phyloP scores from a whole-genome alignment of 2,797 vertebrate species.

The Coreius guichenoti region DNA sequence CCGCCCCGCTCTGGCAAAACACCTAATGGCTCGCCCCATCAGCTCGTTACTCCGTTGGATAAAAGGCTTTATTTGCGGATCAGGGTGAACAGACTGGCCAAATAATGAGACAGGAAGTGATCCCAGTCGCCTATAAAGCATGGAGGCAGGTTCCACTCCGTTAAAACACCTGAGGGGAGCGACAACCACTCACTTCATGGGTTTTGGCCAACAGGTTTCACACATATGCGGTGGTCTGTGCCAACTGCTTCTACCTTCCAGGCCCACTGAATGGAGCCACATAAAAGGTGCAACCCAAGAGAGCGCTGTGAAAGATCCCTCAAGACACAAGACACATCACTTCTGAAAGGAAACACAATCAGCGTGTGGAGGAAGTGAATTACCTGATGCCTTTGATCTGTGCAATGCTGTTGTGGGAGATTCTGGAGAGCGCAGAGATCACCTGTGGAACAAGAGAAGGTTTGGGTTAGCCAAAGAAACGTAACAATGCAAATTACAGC shows the following conservation, averaged over 20 bases:
- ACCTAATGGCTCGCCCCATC: slow-evolving; percentile 71
- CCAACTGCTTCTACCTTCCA: slow-evolving; percentile 44
- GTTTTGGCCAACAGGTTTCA: slow-evolving; percentile 29
- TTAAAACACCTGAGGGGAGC: slow-evolving; percentile 35
- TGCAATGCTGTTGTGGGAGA: slow-evolving; percentile 93
- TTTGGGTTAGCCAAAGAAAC: slow-evolving; percentile 26
- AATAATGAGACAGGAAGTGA: slow-evolving; percentile 67
- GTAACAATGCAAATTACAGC: background rate
- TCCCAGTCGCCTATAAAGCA: slow-evolving; percentile 53
- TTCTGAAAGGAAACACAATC: slow-evolving; percentile 23
- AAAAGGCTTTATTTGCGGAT: slow-evolving; percentile 72
- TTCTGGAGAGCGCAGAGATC: slow-evolving; percentile 93
- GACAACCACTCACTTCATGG: slow-evolving; percentile 10
- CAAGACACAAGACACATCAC: background rate
- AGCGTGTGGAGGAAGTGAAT: slow-evolving; percentile 55
- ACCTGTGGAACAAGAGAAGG: slow-evolving; percentile 80
- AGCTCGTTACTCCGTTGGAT: slow-evolving; percentile 72
- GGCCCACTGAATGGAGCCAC: slow-evolving; percentile 28
- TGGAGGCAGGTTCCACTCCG: slow-evolving; percentile 1
- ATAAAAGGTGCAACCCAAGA: slow-evolving; percentile 44
- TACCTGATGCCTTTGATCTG: slow-evolving; percentile 98
- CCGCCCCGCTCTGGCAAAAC: slow-evolving; percentile 63
- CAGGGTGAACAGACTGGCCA: slow-evolving; percentile 58
- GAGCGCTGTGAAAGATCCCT: background rate
- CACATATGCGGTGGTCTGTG: slow-evolving; percentile 50